A percentile compares a stretch with the other conserved stretches of the same genome.
phyloP scores from a whole-genome alignment of 1,140 invertebrate species.

The Drosophila biarmipes region DNA sequence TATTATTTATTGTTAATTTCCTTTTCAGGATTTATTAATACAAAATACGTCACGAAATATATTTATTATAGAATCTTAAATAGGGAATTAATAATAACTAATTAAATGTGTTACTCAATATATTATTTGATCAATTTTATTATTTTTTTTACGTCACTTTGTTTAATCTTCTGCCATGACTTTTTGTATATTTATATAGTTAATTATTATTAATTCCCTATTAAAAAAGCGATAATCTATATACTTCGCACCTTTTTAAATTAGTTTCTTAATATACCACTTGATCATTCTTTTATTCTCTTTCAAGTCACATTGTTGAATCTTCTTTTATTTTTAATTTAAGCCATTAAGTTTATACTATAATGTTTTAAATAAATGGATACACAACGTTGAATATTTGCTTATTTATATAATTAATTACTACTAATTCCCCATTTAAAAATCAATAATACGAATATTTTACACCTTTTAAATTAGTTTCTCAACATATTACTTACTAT shows the following conservation, averaged over 20 bases:
- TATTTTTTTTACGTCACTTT: neutral
- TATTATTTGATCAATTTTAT: no score
- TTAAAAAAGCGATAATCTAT: neutral
- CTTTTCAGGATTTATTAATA: no score
- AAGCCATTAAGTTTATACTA: no score
- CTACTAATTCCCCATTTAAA: neutral
- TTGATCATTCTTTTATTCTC: neutral
- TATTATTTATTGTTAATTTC: no score
- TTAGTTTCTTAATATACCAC: neutral
- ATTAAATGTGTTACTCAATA: no score
- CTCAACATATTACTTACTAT: neutral
- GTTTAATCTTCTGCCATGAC: slow-evolving; percentile 23
- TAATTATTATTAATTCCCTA: neutral
- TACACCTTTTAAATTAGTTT: neutral
- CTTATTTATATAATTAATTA: neutral
- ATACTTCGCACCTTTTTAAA: neutral
- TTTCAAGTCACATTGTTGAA: neutral
- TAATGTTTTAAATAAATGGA: no score
- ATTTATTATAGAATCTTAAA: no score
- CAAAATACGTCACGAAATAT: no score
- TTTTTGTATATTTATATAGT: no score
- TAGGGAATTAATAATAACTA: no score
- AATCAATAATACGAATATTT: neutral
- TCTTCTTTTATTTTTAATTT: slow-evolving; percentile 1
- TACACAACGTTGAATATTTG: no score